phyloP scores from a whole-genome alignment of 2,113 vertebrate species.

The Taxidea taxus region DNA sequence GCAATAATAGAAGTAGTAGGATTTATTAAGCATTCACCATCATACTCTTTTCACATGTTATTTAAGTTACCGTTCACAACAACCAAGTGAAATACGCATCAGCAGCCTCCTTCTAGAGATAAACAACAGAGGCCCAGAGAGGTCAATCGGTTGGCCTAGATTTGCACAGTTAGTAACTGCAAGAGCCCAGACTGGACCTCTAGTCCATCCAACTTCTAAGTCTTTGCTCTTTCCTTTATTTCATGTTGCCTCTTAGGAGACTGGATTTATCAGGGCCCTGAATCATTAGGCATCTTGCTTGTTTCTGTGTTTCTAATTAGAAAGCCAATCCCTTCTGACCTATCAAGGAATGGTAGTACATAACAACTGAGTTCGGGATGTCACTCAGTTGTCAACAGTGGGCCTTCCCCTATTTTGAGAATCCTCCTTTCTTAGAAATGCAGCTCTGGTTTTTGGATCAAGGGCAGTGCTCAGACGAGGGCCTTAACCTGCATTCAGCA shows the following conservation, averaged over 20 bases:
- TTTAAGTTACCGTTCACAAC: neutral
- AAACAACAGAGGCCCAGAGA: neutral
- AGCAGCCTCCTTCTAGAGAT: neutral
- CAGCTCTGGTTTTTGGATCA: neutral
- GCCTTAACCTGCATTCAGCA: neutral
- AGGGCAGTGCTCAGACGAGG: neutral
- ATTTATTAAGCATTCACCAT: neutral
- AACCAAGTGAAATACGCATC: neutral
- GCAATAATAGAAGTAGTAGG: neutral
- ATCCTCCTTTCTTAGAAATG: neutral
- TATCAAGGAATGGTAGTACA: neutral
- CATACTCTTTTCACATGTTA: neutral
- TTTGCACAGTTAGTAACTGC: neutral
- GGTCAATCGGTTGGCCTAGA: neutral
- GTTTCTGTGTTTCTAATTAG: constrained; percentile 12
- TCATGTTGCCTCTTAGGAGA: neutral
- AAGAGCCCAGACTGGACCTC: neutral
- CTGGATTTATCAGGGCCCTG: neutral
- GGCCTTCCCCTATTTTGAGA: neutral
- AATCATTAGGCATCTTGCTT: neutral
- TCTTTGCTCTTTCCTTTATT: neutral
- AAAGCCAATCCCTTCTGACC: neutral
- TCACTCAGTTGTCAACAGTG: neutral
- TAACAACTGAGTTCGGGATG: neutral
- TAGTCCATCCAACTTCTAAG: neutral